Evolutionary conservation across 2,888 invertebrate genomes (phyloP).

Genomic region (Cheilosia scutellata): DNA sequence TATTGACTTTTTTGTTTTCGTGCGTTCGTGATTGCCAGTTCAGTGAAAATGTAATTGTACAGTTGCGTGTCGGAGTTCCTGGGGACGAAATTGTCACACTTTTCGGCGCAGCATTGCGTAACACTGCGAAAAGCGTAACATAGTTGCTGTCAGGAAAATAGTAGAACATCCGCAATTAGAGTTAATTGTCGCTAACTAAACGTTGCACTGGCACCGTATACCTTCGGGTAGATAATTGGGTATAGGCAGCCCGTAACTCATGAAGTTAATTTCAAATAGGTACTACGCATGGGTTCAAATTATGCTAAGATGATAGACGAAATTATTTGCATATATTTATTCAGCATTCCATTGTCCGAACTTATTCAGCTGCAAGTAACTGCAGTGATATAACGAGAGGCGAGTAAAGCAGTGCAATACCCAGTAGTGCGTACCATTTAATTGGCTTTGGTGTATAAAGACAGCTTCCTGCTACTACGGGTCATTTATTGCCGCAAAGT

Average conservation of each 20-base stretch:
- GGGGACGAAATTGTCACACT: constrained; percentile 23
- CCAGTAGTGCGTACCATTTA: constrained; percentile 62
- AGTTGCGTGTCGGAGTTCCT: constrained; percentile 22
- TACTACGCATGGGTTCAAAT: too few relatives aligned
- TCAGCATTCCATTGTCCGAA: background rate
- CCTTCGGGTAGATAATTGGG: too few relatives aligned
- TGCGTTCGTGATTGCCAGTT: constrained; percentile 3
- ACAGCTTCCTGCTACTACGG: constrained; percentile 46
- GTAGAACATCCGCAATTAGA: constrained; percentile 9
- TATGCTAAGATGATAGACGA: too few relatives aligned
- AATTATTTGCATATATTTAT: background rate
- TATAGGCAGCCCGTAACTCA: too few relatives aligned
- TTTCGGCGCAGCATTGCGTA: constrained; percentile 18
- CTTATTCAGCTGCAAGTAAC: background rate
- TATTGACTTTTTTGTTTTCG: background rate
- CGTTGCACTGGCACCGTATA: constrained; percentile 3
- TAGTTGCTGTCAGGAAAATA: constrained; percentile 13
- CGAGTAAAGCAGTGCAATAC: constrained; percentile 22
- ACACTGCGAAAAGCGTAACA: constrained; percentile 1
- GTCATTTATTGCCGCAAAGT: constrained; percentile 36
- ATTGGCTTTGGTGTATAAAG: constrained; percentile 54
- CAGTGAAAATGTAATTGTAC: background rate
- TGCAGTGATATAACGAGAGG: background rate
- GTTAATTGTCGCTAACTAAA: background rate
- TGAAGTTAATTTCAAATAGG: too few relatives aligned